These are phyloP conservation scores for Ctenicera cuprea DNA, from an alignment of 2,888 invertebrate species.

Conservation along the genomic window DNA sequence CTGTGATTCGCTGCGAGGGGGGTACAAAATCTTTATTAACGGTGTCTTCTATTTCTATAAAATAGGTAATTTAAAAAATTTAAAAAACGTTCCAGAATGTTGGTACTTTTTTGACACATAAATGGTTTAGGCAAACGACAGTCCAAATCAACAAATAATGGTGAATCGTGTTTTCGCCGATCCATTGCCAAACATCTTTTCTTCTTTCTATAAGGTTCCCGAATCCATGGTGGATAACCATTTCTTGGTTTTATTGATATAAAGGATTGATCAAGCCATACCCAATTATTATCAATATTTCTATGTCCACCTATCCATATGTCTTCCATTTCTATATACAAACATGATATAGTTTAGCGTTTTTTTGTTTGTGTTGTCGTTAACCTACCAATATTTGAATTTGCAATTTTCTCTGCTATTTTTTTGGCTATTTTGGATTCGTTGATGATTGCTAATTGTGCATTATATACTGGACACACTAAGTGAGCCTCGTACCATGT, in stretches of 20 bases:
- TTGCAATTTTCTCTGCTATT: conserved; percentile 1
- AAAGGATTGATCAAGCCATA: conserved; percentile 14
- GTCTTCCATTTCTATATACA: conserved; percentile 13
- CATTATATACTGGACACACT: conserved; percentile 25
- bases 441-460: conserved; percentile 31
- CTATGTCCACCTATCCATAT: conserved; percentile 40
- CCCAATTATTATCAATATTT: neutral
- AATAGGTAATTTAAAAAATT: neutral
- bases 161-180: conserved; percentile 14
- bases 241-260: conserved; percentile 1
- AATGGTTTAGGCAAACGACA: conserved; percentile 28
- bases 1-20: conserved; percentile 29
- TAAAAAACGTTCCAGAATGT: too few relatives aligned
- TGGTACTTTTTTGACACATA: conserved; percentile 39
- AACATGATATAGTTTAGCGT: neutral
- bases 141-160: conserved; percentile 33
- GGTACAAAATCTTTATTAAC: neutral
- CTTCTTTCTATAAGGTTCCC: neutral
- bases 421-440: neutral
- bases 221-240: conserved; percentile 29
- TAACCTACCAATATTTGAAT: conserved; percentile 30
- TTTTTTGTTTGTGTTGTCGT: neutral
- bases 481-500: conserved; percentile 33
- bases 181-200: conserved; percentile 36
- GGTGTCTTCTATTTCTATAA: neutral